Percentiles rank a stretch among this genome's conserved stretches.
Evolutionary conservation across 2,113 vertebrate genomes (phyloP).

Genomic region (Psophia crepitans): DNA sequence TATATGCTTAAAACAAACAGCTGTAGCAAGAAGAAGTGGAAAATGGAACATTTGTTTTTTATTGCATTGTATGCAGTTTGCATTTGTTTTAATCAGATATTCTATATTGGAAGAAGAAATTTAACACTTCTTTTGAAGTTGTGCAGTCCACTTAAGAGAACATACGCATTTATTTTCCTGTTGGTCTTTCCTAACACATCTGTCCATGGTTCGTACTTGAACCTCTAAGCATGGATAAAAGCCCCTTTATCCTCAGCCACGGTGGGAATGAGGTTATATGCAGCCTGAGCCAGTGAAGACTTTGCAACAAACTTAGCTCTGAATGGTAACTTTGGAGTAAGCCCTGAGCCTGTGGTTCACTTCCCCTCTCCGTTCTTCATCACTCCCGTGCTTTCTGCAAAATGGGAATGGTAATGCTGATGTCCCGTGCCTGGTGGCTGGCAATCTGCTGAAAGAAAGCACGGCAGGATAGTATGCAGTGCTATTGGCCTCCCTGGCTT

Average conservation of each 20-base stretch:
- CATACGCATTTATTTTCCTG: background rate
- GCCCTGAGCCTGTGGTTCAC: background rate
- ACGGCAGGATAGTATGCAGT: background rate
- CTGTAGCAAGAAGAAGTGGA: conserved; percentile 26
- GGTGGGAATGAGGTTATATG: background rate
- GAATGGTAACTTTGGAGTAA: background rate
- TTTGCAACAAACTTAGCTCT: background rate
- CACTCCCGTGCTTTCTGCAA: background rate
- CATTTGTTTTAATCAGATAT: conserved; percentile 42
- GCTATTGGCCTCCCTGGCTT: background rate
- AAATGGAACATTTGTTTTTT: conserved; percentile 55
- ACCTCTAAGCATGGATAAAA: background rate
- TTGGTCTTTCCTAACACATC: background rate
- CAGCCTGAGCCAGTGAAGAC: background rate
- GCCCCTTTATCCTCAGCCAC: background rate
- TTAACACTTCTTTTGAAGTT: background rate
- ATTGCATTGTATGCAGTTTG: background rate
- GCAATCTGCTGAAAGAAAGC: background rate
- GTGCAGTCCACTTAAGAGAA: background rate
- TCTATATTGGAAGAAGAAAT: conserved; percentile 13
- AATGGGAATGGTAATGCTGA: background rate
- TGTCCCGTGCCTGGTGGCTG: background rate
- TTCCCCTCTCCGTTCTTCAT: background rate
- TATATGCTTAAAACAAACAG: conserved; percentile 62
- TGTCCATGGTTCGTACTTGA: background rate